Base-by-base conservation (phyloP, 2,797 vertebrate genomes). In the Aselliscus stoliczkanus region DNA sequence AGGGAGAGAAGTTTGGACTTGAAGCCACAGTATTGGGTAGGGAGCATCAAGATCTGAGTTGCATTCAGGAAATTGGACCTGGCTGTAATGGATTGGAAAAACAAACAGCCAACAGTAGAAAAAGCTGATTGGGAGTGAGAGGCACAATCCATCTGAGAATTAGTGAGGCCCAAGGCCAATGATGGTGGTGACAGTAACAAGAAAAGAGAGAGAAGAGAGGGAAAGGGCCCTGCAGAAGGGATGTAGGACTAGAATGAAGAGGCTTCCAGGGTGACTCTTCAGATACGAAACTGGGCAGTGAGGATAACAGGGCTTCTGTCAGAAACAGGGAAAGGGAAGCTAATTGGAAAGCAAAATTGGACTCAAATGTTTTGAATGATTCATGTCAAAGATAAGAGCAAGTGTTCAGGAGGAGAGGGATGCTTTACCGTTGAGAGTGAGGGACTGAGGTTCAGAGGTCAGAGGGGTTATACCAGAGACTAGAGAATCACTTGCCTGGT, bases 391-490 rank as follows among this genome's bases (percentile, higher is more conserved):
- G 47, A 64, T 15, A 52, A 62, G 23, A 56, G 50, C 52, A 31
- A 11, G 5, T n/a, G 54, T 44, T 31, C 29, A 13, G 31, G 10
- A 8, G 31, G 2, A 75, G 69, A 47, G 12, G 21, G 69, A 27
- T 1, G 5, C 8, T 5, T 39, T 34, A n/a, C 27, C 2, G 62
- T 1, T 42, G 79, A 56, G 54, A 76, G 39, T 12, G 34, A 11
- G 34, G 42, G 14, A 12, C 5, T 1, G 9, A 50, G 5, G 1
- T 1, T 34, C 67, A 23, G 67, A 27, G 10, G 1, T 60, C 20
- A 18, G 37, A 50, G n/a, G 23, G 37, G 17, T 15, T 13, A n/a
- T 31, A 58, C 21, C 56, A 47, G 54, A 64, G 31, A 10, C n/a
- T 1, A 44, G 18, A 62, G 37, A 23, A n/a, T 31, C 4, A 8